Evolutionary conservation across 2,113 vertebrate genomes (phyloP).

Genomic region (Sylvia atricapilla): DNA sequence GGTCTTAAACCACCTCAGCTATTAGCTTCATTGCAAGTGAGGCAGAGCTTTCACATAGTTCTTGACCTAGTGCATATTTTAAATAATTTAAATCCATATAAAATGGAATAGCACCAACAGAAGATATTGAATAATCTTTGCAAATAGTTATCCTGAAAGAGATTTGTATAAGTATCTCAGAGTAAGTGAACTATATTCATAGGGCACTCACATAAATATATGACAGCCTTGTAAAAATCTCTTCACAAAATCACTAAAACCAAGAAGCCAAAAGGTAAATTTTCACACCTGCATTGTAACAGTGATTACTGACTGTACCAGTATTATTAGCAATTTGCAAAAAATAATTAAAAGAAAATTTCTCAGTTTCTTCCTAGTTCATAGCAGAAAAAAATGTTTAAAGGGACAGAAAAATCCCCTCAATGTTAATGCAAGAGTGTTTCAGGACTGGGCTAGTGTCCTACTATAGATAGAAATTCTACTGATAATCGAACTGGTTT

Average conservation of each 20-base stretch:
- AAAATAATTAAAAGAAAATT: not conserved
- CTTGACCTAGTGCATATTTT: slow-evolving; percentile 18
- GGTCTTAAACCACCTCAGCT: slow-evolving; percentile 13
- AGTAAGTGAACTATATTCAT: not conserved
- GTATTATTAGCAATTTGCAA: not conserved
- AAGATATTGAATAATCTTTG: not conserved
- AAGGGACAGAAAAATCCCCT: not conserved
- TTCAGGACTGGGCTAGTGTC: not conserved
- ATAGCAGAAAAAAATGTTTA: not conserved
- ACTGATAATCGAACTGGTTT: not conserved
- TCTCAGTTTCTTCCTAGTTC: not conserved
- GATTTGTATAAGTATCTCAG: not conserved
- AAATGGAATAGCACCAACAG: not conserved
- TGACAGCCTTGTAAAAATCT: not conserved
- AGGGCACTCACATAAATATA: not conserved
- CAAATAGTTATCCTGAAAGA: not conserved
- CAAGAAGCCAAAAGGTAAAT: not conserved
- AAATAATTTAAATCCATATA: slow-evolving; percentile 18
- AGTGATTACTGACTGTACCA: not conserved
- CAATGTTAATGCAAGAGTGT: not conserved
- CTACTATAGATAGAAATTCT: not conserved
- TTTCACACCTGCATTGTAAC: not conserved
- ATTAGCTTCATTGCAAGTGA: slow-evolving; percentile 6
- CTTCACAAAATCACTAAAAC: not conserved
- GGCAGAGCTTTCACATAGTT: not conserved